Evolutionary conservation across 2,797 vertebrate species (phyloP).

Genomic region (Paguma larvata): DNA sequence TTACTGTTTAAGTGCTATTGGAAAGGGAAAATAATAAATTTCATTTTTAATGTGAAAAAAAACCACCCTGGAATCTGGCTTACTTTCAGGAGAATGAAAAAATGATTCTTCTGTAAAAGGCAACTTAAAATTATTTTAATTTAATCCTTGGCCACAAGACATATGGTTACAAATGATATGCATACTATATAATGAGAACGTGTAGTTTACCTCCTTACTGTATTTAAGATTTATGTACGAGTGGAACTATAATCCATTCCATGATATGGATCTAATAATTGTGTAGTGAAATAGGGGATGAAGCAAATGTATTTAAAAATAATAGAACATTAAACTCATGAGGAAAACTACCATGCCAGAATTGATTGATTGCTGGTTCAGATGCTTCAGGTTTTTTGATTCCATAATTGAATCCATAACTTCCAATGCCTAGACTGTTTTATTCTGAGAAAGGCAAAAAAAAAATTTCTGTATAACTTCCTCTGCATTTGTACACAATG

Average conservation of each 20-base stretch:
- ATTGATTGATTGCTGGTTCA: not conserved
- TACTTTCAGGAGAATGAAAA: constrained; percentile 39
- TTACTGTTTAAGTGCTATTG: constrained; percentile 7
- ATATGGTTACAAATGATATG: not conserved
- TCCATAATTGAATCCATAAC: not conserved
- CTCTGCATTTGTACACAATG: not conserved
- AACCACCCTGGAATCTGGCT: not conserved
- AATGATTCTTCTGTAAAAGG: not conserved
- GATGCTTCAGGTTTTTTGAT: not conserved
- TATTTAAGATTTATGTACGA: not conserved
- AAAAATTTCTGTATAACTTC: not conserved
- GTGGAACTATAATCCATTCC: not conserved
- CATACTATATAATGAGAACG: not conserved
- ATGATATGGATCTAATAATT: not conserved
- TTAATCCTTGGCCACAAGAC: not conserved
- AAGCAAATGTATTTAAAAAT: constrained; percentile 3
- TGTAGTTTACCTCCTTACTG: not conserved
- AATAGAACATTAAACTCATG: not conserved
- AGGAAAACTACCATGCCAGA: not conserved
- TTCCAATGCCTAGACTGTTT: not conserved
- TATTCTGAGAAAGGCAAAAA: constrained; percentile 28
- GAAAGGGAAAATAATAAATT: constrained; percentile 38
- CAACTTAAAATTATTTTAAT: not conserved
- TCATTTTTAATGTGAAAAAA: constrained; percentile 22
- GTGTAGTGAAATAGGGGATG: not conserved